Evolutionary conservation across 2,888 invertebrate species (phyloP).

Genomic region (Mayetiola destructor): DNA sequence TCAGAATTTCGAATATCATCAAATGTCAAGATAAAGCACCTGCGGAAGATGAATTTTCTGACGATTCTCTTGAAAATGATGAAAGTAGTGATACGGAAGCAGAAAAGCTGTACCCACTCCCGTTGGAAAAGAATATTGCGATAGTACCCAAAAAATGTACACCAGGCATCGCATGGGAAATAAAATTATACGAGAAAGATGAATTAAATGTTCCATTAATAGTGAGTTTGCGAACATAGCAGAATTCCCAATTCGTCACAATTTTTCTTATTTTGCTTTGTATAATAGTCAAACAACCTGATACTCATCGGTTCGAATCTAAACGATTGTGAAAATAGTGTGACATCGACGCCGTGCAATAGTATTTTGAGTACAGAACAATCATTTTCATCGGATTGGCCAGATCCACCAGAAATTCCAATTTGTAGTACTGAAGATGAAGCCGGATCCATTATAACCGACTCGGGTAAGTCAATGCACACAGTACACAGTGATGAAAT

Average conservation of each 20-base stretch:
- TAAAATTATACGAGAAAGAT: slow-evolving; percentile 49
- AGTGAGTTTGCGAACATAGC: slow-evolving; percentile 27
- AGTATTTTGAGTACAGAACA: slow-evolving; percentile 18
- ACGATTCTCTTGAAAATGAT: slow-evolving; percentile 48
- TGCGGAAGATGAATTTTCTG: slow-evolving; percentile 36
- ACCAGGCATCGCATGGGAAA: slow-evolving; percentile 71
- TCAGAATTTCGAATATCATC: neutral
- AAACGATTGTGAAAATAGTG: slow-evolving; percentile 46
- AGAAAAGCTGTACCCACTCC: slow-evolving; percentile 43
- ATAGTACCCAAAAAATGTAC: slow-evolving; percentile 52
- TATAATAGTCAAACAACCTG: neutral
- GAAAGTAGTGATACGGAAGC: neutral
- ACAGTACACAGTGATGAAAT: neutral
- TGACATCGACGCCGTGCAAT: slow-evolving; percentile 49
- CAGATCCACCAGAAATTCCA: slow-evolving; percentile 52
- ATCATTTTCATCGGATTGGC: slow-evolving; percentile 40
- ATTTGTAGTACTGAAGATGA: slow-evolving; percentile 51
- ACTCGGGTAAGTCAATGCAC: slow-evolving; percentile 41
- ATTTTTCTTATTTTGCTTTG: no score
- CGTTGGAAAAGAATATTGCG: no score
- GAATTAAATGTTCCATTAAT: slow-evolving; percentile 44
- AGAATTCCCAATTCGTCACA: no score
- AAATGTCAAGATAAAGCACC: neutral
- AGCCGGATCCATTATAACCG: slow-evolving; percentile 53
- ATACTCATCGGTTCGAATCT: neutral